These are phyloP conservation scores for Siphonodentalium dalli DNA, from an alignment of 2,888 invertebrate species.

Conservation along the genomic window DNA sequence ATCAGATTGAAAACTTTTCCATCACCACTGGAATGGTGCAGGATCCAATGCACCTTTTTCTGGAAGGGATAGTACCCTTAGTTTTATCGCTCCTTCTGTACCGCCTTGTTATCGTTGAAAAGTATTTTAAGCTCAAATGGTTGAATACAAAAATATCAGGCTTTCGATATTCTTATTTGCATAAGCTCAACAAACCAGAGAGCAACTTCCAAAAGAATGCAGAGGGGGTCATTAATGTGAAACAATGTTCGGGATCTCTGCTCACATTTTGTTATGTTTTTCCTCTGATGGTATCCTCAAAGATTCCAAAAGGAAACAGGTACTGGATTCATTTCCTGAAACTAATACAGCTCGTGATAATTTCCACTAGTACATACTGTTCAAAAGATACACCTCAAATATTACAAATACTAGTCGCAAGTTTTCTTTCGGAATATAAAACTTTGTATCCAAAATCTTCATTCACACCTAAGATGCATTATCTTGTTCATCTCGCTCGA, in stretches of 20 bases:
- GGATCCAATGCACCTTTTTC: slow-evolving; percentile 23
- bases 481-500: slow-evolving; percentile 26
- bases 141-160: slow-evolving; percentile 3
- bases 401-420: not conserved
- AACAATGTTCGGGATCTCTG: too few species aligned
- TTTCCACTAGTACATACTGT: slow-evolving; percentile 2
- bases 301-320: slow-evolving; percentile 8
- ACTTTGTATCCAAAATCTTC: slow-evolving; percentile 16
- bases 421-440: slow-evolving; percentile 4
- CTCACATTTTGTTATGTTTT: slow-evolving; percentile 6
- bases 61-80: slow-evolving; percentile 11
- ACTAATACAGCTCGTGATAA: slow-evolving; percentile 12
- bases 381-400: slow-evolving; percentile 1
- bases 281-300: slow-evolving; percentile 18
- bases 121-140: not conserved
- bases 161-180: not conserved
- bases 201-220: slow-evolving; percentile 8
- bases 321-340: slow-evolving; percentile 19
- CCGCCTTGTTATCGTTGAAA: not conserved
- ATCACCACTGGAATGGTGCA: slow-evolving; percentile 22
- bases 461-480: slow-evolving; percentile 31
- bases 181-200: slow-evolving; percentile 10
- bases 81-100: slow-evolving; percentile 3
- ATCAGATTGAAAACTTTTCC: slow-evolving; percentile 5
- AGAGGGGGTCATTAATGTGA: slow-evolving; percentile 3